These are phyloP conservation scores for Montipora cactus DNA, from an alignment of 64 coral and sea anemone species.

Conservation along the genomic window DNA sequence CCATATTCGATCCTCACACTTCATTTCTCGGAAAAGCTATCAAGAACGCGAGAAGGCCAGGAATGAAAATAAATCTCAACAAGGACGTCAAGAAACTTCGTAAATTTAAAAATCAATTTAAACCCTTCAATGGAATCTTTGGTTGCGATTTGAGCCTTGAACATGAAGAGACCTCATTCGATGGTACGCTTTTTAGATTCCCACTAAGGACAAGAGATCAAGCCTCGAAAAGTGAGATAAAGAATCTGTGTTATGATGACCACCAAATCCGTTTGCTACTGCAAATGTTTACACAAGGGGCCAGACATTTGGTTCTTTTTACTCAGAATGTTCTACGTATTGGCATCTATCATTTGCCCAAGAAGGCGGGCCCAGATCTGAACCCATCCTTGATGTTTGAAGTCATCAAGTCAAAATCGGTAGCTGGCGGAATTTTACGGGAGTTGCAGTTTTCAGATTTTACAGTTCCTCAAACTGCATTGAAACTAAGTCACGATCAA, in stretches of 20 bases:
- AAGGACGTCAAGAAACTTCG: constrained; percentile 47
- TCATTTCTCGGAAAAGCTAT: constrained; percentile 69
- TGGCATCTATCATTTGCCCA: constrained; percentile 58
- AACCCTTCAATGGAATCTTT: constrained; percentile 87
- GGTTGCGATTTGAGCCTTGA: constrained; percentile 62
- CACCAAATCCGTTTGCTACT: constrained; percentile 52
- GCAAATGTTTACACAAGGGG: constrained; percentile 56
- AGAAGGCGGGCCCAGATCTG: not conserved
- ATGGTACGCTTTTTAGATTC: constrained; percentile 86
- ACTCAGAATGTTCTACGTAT: constrained; percentile 78
- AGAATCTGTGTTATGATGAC: constrained; percentile 66
- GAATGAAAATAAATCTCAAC: constrained; percentile 74
- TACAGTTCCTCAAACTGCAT: not conserved
- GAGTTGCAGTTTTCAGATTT: constrained; percentile 54
- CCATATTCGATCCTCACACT: constrained; percentile 84
- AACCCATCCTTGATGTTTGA: constrained; percentile 61
- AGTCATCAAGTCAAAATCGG: constrained; percentile 18
- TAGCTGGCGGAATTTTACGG: not conserved
- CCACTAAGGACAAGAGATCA: constrained; percentile 80
- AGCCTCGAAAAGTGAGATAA: constrained; percentile 76
- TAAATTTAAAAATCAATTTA: constrained; percentile 65
- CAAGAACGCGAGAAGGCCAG: constrained; percentile 61
- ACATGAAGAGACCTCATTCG: constrained; percentile 34
- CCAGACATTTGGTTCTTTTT: constrained; percentile 72
- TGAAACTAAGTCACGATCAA: constrained; percentile 3